Evolutionary conservation across 2,888 invertebrate genomes (phyloP).

Genomic region (Pelosia muscerda): DNA sequence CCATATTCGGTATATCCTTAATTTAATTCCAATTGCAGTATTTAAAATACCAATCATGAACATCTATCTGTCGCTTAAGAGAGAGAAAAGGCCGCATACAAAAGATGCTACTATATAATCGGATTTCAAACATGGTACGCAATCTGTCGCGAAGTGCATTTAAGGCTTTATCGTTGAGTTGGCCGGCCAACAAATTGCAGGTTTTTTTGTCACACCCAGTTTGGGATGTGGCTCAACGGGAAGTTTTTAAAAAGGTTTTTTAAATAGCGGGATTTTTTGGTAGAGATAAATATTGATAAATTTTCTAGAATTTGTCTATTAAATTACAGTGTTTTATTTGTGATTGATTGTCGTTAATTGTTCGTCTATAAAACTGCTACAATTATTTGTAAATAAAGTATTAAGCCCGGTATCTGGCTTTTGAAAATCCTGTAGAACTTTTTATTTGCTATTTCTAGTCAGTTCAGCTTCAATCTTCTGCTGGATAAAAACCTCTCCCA

Average conservation of each 20-base stretch:
- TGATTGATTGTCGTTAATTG: no score
- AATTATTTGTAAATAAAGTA: no score
- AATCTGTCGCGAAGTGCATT: constrained; percentile 54
- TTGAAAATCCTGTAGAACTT: no score
- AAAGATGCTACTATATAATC: constrained; percentile 53
- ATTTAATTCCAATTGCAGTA: constrained; percentile 17
- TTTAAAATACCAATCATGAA: constrained; percentile 28
- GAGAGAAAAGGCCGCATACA: constrained; percentile 42
- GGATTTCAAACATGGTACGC: constrained; percentile 54
- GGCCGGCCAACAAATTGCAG: constrained; percentile 54
- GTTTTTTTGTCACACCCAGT: constrained; percentile 50
- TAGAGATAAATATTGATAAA: background rate
- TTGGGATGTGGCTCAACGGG: constrained; percentile 44
- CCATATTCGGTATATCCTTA: constrained; percentile 10
- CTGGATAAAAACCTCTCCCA: no score
- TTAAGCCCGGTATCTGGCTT: no score
- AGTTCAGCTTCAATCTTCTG: no score
- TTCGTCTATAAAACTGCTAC: no score
- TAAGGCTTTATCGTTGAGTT: constrained; percentile 57
- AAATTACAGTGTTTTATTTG: no score
- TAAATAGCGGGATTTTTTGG: constrained; percentile 44
- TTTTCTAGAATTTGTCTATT: no score
- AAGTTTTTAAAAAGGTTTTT: constrained; percentile 44
- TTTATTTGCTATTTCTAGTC: no score
- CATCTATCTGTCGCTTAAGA: constrained; percentile 34